phyloP scores from a whole-genome alignment of 2,797 vertebrate species.

The Schizothorax lantsangensis region DNA sequence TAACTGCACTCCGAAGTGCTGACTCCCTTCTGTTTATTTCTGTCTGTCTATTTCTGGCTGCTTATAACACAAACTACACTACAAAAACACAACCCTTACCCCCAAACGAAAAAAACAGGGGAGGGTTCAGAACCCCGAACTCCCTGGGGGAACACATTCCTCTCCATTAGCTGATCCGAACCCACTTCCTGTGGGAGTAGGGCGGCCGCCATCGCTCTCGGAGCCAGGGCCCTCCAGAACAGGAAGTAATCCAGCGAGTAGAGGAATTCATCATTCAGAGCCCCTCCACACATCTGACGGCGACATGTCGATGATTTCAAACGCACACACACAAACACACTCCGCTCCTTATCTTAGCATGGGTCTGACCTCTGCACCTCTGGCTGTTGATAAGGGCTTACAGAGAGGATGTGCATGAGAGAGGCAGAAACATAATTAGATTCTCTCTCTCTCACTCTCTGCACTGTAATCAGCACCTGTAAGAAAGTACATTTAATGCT shows the following conservation, averaged over 20 bases:
- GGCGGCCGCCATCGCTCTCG: conserved; percentile 70
- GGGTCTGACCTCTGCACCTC: conserved; percentile 45
- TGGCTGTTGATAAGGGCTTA: conserved; percentile 40
- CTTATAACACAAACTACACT: conserved; percentile 55
- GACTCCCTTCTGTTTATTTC: conserved; percentile 56
- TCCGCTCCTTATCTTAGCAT: conserved; percentile 44
- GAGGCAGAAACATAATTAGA: conserved; percentile 33
- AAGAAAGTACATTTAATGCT: neutral
- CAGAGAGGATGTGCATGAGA: conserved; percentile 34
- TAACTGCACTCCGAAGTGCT: conserved; percentile 19
- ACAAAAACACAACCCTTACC: conserved; percentile 59
- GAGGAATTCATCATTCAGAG: conserved; percentile 73
- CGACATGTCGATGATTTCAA: conserved; percentile 67
- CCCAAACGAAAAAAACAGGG: conserved; percentile 46
- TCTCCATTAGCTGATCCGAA: conserved; percentile 61
- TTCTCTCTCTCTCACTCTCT: conserved; percentile 12
- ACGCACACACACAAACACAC: conserved; percentile 31
- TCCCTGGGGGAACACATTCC: conserved; percentile 60
- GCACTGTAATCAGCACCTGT: conserved; percentile 24
- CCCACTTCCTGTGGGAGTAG: conserved; percentile 73
- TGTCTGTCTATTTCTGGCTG: conserved; percentile 52
- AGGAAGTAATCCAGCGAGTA: conserved; percentile 71
- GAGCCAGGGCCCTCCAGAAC: conserved; percentile 71
- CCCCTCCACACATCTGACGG: conserved; percentile 65
- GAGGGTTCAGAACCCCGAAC: conserved; percentile 56